Evolutionary conservation across 2,888 invertebrate genomes (phyloP), one percentile per base, ranked within the genome.

Genomic region (Epistrophe grossulariae): DNA sequence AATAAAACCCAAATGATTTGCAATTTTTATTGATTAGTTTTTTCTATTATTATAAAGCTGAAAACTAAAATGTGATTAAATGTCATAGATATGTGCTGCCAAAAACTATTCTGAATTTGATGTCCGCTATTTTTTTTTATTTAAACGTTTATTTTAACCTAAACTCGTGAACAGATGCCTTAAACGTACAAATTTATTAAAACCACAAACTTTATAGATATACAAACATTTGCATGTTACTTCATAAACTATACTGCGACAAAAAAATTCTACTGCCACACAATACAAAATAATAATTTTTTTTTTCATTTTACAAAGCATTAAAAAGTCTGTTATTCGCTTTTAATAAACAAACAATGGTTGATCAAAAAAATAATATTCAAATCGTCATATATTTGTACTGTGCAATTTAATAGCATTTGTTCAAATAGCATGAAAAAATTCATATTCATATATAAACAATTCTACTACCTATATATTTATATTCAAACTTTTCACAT

Each of bases 381-480:
- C 15, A 28, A 28, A 40, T 38, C 17, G 11, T 60, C 38, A 48
- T 13, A 38, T 10, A 60, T 17, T 59, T 38, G 38, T 19, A 40
- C 19, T 19, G 7, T 11, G 19, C 10, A 19, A 19, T 6, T 60
- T 5, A 38, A 59, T 1, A 45, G 40, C 38, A 60, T 7, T 17
- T 60, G 60, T 60, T 60, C 17, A 60, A 60, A 60, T 19, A 60
- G 13, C 19, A 19, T 60, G 11, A 38, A 38, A 40, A 40, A 48
- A 40, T 24, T 3, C 24, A 24, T 3, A 19, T 57, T 10, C 4
- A 35, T 15, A 28, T 15, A 31, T 8, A 55, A 55, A 31, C 55
- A 15, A 24, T 24, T 24, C 8, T 11, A 55, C 28, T 28, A 55
- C 31, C 24, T 24, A 24, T 24, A 24, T 24, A 3, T 24, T 2